Evolutionary conservation across 2,888 invertebrate genomes (phyloP).

Genomic region (Ecdyonurus torrentis): DNA sequence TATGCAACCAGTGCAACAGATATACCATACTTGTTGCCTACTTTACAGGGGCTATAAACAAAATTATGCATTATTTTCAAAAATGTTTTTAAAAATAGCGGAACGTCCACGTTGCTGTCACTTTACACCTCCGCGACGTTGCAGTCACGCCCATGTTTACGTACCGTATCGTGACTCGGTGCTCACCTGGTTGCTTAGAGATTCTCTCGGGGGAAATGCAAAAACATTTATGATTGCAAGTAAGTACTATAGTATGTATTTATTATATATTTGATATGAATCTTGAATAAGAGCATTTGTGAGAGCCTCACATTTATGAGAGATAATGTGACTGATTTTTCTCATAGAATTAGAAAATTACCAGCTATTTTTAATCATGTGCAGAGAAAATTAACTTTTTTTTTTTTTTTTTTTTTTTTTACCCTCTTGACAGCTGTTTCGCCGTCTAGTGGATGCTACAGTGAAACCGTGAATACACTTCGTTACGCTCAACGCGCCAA

Average conservation of each 20-base stretch:
- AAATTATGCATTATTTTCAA: too few relatives aligned
- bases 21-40: too few relatives aligned
- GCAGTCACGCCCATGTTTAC: conserved; percentile 29
- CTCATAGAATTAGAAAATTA: too few relatives aligned
- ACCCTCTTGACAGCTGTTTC: conserved; percentile 48
- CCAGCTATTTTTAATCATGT: too few relatives aligned
- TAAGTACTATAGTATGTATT: conserved; percentile 36
- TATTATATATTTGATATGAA: not conserved
- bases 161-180: conserved; percentile 67
- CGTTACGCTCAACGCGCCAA: conserved; percentile 64
- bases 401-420: too few relatives aligned
- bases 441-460: conserved; percentile 57
- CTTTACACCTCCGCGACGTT: not conserved
- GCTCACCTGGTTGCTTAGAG: conserved; percentile 64
- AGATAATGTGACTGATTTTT: conserved; percentile 21
- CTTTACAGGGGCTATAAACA: too few relatives aligned
- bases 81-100: too few relatives aligned
- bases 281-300: conserved; percentile 5
- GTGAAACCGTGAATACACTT: conserved; percentile 64
- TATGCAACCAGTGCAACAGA: too few relatives aligned
- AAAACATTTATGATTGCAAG: conserved; percentile 65
- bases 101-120: not conserved
- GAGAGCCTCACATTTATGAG: conserved; percentile 1
- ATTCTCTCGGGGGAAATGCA: conserved; percentile 62
- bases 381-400: too few relatives aligned